These are phyloP conservation scores for Ectemnius lituratus DNA, from an alignment of 2,888 invertebrate species.

Conservation along the genomic window DNA sequence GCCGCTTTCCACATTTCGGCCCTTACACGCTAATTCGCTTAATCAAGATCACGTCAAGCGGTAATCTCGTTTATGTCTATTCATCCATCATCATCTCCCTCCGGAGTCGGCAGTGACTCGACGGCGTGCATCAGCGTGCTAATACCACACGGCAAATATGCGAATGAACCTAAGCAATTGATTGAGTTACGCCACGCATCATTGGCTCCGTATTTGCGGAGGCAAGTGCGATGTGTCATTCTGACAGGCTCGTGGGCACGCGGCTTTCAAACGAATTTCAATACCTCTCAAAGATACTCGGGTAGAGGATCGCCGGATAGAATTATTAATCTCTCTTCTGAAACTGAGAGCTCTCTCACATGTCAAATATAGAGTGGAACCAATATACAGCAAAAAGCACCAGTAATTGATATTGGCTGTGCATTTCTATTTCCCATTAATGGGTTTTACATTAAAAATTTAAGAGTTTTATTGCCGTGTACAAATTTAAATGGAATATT, in stretches of 20 bases:
- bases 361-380: no score
- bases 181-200: conserved; percentile 62
- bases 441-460: no score
- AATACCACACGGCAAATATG: conserved; percentile 56
- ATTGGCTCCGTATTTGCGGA: conserved; percentile 53
- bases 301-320: no score
- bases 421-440: no score
- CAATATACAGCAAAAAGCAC: no score
- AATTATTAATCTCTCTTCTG: no score
- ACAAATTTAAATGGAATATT: no score
- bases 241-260: conserved; percentile 48
- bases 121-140: conserved; percentile 32
- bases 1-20: conserved; percentile 40
- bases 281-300: conserved; percentile 33
- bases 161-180: conserved; percentile 63
- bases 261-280: conserved; percentile 34
- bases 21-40: conserved; percentile 44
- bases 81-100: conserved; percentile 60
- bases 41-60: conserved; percentile 54
- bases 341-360: no score
- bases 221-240: conserved; percentile 61
- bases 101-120: conserved; percentile 46
- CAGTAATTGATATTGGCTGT: no score
- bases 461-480: no score
- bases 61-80: conserved; percentile 54